Evolutionary conservation across 2,113 vertebrate genomes (phyloP).

Genomic region (Silurus asotus): DNA sequence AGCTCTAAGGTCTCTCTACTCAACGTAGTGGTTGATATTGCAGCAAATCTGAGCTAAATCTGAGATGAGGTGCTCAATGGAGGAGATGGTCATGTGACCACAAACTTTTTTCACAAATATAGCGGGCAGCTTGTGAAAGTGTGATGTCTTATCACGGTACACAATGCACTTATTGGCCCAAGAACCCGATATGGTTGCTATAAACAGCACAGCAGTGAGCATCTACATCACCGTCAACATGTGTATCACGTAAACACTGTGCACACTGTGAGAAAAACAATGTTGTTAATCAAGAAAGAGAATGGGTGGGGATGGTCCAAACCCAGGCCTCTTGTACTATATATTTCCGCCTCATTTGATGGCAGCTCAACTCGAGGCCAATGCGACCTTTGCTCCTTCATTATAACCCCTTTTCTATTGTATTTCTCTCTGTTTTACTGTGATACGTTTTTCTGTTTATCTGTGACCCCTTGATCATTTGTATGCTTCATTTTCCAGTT

Average conservation of each 20-base stretch:
- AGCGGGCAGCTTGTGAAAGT: background rate
- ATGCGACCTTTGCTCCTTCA: background rate
- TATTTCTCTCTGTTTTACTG: background rate
- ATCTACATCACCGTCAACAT: background rate
- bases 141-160: background rate
- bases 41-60: background rate
- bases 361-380: background rate
- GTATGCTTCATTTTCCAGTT: background rate
- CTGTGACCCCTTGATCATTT: background rate
- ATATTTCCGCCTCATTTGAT: background rate
- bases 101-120: background rate
- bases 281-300: background rate
- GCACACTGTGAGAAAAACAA: background rate
- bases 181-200: too few species aligned
- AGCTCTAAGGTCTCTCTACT: too few species aligned
- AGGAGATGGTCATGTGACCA: too few species aligned
- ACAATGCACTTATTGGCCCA: background rate
- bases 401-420: background rate
- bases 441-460: background rate
- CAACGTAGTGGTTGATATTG: background rate
- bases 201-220: background rate
- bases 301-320: background rate
- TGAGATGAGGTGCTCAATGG: background rate
- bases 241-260: background rate
- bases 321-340: background rate